Evolutionary conservation across 2,113 vertebrate genomes (phyloP).

Genomic region (Verasper variegatus): DNA sequence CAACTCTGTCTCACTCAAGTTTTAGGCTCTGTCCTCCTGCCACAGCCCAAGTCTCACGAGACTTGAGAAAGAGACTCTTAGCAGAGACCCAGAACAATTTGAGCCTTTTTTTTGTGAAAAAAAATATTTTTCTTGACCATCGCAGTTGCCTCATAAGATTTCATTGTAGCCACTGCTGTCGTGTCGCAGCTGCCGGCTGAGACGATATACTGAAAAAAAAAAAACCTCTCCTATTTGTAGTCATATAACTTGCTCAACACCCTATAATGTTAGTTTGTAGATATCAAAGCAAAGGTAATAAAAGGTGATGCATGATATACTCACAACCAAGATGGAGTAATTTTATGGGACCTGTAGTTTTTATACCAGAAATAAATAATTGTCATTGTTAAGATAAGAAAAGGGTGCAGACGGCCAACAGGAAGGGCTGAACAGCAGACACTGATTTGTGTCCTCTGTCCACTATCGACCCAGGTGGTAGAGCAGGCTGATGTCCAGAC

Average conservation of each 20-base stretch:
- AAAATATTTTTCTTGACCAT: no score
- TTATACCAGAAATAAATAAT: not conserved
- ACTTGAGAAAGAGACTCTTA: no score
- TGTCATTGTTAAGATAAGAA: not conserved
- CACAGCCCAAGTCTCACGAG: no score
- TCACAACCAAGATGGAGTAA: not conserved
- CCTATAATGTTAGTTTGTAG: not conserved
- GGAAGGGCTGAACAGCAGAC: not conserved
- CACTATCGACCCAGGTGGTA: slow-evolving; percentile 7
- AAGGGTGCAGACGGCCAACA: not conserved
- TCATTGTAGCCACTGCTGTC: no score
- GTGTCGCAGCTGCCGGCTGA: no score
- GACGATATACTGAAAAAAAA: no score
- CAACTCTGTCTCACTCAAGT: no score
- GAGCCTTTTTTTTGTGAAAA: no score
- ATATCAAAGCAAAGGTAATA: not conserved
- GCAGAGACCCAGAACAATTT: no score
- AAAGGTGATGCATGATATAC: not conserved
- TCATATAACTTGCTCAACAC: not conserved
- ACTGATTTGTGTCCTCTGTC: slow-evolving; percentile 5
- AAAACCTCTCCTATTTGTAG: not conserved
- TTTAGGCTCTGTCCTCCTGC: no score
- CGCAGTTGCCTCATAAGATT: no score
- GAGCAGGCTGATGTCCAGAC: slow-evolving; percentile 24
- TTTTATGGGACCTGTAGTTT: not conserved